Evolutionary conservation across 2,888 invertebrate species (phyloP).

Genomic region (Oscheius onirici): DNA sequence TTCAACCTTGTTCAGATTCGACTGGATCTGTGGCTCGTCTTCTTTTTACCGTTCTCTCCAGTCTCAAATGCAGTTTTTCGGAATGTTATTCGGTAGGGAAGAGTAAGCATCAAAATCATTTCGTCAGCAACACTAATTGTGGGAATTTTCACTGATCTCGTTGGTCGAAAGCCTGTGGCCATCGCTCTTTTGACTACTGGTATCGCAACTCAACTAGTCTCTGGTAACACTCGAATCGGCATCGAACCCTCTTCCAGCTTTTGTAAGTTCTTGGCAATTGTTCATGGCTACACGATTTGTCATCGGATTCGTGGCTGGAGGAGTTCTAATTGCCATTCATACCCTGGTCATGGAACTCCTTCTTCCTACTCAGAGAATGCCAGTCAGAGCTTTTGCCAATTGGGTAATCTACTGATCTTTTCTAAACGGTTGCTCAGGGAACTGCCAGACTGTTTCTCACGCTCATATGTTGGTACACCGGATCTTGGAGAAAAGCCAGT

Average conservation of each 20-base stretch:
- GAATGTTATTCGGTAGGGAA: conserved; percentile 46
- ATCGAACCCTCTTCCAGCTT: neutral
- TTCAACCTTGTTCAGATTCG: conserved; percentile 35
- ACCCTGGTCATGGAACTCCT: conserved; percentile 70
- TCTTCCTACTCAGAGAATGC: conserved; percentile 68
- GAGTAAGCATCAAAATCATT: neutral
- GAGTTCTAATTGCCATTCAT: conserved; percentile 66
- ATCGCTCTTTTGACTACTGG: neutral
- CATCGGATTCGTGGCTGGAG: conserved; percentile 56
- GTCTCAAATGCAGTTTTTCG: conserved; percentile 57
- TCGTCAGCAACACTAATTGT: neutral
- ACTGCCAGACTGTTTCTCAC: conserved; percentile 64
- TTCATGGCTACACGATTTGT: conserved; percentile 33
- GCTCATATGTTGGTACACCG: conserved; percentile 58
- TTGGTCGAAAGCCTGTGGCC: conserved; percentile 8
- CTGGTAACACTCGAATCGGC: neutral
- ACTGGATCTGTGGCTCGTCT: conserved; percentile 60
- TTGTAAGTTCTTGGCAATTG: neutral
- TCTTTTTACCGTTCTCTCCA: conserved; percentile 48
- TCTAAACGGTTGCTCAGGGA: conserved; percentile 40
- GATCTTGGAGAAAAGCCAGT: conserved; percentile 63
- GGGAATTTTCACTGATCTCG: neutral
- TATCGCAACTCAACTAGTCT: neutral
- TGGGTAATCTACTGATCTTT: conserved; percentile 53
- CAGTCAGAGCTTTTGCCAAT: conserved; percentile 68